Percentiles rank a stretch among this genome's conserved stretches.
Evolutionary conservation across 2,113 vertebrate species (phyloP).

Genomic region (Heterotis niloticus): DNA sequence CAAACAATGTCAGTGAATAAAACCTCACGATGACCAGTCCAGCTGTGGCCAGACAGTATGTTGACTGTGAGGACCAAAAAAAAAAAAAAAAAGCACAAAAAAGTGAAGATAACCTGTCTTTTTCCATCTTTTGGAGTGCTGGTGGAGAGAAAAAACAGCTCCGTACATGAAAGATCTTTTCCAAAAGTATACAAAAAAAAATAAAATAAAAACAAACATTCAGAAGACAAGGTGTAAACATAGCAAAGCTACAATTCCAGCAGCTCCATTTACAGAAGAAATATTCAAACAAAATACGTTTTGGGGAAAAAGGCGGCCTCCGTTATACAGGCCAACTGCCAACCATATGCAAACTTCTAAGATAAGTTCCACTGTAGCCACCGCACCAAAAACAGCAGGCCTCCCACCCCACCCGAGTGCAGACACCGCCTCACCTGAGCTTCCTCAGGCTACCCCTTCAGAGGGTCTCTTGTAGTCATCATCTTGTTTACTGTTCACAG

Average conservation of each 20-base stretch:
- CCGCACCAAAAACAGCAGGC: not conserved
- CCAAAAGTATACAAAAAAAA: conserved; percentile 1
- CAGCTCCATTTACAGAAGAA: not conserved
- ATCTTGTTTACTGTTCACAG: not conserved
- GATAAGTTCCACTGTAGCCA: not conserved
- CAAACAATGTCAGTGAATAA: not conserved
- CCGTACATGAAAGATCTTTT: not conserved
- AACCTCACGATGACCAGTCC: not conserved
- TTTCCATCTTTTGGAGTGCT: not conserved
- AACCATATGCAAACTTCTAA: not conserved
- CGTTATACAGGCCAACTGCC: not conserved
- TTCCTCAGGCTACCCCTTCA: not conserved
- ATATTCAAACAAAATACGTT: not conserved
- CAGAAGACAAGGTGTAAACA: conserved; percentile 1
- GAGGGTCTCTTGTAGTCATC: not conserved
- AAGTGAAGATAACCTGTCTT: not conserved
- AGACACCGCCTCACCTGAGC: not conserved
- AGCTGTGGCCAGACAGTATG: not conserved
- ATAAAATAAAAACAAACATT: conserved; percentile 4
- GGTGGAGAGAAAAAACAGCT: not conserved
- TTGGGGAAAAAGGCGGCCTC: not conserved
- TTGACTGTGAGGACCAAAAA: not conserved
- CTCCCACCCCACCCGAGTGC: too few relatives aligned
- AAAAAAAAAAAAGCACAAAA: not conserved
- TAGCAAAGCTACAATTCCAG: not conserved